Evolutionary conservation across 2,113 vertebrate genomes (phyloP).

Genomic region (Microtus ochrogaster): DNA sequence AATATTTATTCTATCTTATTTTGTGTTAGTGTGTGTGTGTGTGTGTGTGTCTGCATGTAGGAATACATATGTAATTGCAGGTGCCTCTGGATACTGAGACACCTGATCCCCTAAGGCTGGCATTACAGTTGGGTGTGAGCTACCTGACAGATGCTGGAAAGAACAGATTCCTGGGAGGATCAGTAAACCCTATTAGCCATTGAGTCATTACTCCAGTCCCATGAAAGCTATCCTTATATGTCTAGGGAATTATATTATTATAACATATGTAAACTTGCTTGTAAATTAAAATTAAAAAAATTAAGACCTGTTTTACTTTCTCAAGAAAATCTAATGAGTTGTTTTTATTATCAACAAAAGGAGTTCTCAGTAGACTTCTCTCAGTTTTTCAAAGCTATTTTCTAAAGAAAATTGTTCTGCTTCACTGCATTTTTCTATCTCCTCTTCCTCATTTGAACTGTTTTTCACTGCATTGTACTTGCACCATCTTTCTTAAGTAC

Average conservation of each 20-base stretch:
- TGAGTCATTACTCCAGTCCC: too few relatives aligned
- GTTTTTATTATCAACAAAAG: constrained; percentile 34
- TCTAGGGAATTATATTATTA: neutral
- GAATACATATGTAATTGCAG: neutral
- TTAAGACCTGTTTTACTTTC: neutral
- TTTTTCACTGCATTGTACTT: constrained; percentile 15
- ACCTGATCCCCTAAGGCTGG: neutral
- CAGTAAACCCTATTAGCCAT: neutral
- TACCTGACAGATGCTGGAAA: neutral
- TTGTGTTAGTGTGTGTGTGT: neutral
- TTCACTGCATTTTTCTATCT: neutral
- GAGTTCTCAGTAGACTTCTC: neutral
- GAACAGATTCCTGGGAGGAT: neutral
- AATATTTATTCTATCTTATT: neutral
- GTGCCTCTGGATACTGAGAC: neutral
- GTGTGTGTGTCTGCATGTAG: neutral
- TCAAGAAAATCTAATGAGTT: neutral
- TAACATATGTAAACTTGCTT: neutral
- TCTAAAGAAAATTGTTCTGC: neutral
- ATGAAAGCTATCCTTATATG: neutral
- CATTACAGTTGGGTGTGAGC: neutral
- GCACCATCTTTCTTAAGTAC: neutral
- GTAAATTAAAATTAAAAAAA: neutral
- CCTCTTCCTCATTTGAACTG: neutral
- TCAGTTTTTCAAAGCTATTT: neutral